These are phyloP conservation scores for Enteromius anoplus DNA, from an alignment of 2,797 vertebrate species.

Conservation along the genomic window DNA sequence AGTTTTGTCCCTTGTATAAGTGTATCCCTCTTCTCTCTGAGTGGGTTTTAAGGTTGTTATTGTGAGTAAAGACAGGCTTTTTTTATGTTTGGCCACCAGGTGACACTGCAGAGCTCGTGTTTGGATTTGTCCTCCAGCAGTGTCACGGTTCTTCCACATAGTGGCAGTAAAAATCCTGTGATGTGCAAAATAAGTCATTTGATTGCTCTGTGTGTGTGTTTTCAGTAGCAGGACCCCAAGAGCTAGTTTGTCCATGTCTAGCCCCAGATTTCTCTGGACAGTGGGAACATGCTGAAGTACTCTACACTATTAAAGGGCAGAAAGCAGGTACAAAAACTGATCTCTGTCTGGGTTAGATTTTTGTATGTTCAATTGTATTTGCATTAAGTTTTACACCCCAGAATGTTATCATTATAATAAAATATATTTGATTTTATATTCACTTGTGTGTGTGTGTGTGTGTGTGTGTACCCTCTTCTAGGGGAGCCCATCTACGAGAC, in stretches of 20 bases:
- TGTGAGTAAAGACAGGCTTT: neutral
- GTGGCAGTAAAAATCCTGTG: conserved; percentile 5
- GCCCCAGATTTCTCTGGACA: conserved; percentile 80
- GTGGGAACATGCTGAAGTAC: conserved; percentile 87
- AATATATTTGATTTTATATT: neutral
- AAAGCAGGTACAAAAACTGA: conserved; percentile 80
- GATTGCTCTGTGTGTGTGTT: neutral
- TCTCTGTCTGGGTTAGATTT: neutral
- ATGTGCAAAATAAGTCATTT: neutral
- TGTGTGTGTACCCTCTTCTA: conserved; percentile 57
- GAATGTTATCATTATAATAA: neutral
- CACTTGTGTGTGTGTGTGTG: neutral
- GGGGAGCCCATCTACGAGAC: conserved; percentile 80
- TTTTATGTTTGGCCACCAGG: conserved; percentile 12
- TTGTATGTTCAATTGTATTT: neutral
- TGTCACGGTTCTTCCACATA: conserved; percentile 32
- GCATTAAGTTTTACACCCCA: neutral
- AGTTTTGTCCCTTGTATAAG: conserved; percentile 25
- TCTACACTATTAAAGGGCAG: conserved; percentile 87
- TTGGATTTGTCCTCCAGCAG: neutral
- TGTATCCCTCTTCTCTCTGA: conserved; percentile 6
- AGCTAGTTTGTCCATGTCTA: conserved; percentile 88
- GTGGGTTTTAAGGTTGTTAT: conserved; percentile 17
- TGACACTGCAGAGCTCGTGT: neutral
- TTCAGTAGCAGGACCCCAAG: conserved; percentile 78